Evolutionary conservation across 2,797 vertebrate genomes (phyloP), one percentile per base, ranked within the genome.

Genomic region (Characodon lateralis): DNA sequence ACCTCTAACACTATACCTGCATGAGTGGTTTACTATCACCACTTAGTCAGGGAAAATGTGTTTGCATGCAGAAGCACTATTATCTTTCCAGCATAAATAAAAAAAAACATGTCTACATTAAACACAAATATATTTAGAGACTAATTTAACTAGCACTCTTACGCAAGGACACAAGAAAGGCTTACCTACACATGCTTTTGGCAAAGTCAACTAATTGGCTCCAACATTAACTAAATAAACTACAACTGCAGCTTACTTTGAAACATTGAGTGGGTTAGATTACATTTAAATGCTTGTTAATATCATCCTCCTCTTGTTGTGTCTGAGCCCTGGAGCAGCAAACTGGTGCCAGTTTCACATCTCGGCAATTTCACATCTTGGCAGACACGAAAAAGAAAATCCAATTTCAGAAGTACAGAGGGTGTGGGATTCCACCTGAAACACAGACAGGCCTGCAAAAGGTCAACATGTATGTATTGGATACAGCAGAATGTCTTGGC

Each of bases 401-500:
- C 80, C 82, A 92, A 91, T 93, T 92, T 92, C 83, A 87, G 85
- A 88, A 82, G 82, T 78, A 88, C 83, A 78, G 74, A 63, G 72
- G 79, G 76, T 87, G 74, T 82, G 79, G 81, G 78, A 53, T 87
- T 90, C 79, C 91, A 89, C 89, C 89, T 91, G 93, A 82, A 89
- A 93, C 76, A 73, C 80, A 31, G 73, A 41, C 74, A 73, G 58
- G 79, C 71, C 83, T 85, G 85, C 22, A 70, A 90, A 91, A 93
- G 91, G 91, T 93, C 89, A 93, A 87, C 76, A 72, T 86, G 74
- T 81, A 73, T 84, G 78, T 84, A 61, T 58, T 71, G 77, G 76
- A 83, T 87, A 86, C 28, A 86, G 83, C 71, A 80, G 78, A 81
- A 87, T 78, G 48, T 83, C 58, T 74, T 76, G 63, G 55, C 71